Conservation (phyloP, 2,797 vertebrate species). For the Lutjanus campechanus region DNA sequence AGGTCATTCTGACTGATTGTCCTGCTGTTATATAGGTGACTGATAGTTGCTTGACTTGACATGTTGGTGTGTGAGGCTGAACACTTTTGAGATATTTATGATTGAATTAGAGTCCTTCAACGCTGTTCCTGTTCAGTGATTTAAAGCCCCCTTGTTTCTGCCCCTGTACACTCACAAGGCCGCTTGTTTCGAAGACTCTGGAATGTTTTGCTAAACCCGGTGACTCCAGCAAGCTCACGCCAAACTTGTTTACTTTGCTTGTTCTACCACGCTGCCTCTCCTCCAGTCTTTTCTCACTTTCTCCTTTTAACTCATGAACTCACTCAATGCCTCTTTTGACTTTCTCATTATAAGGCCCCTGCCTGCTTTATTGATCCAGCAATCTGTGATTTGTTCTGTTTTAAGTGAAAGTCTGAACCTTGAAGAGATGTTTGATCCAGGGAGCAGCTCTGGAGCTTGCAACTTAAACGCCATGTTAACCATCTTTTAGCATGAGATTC, state of each 20-base stretch:
- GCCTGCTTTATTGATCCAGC: slow-evolving; percentile 41
- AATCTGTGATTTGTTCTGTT: slow-evolving; percentile 20
- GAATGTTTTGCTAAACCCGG: slow-evolving; percentile 89
- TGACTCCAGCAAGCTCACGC: slow-evolving; percentile 81
- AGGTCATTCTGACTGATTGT: slow-evolving; percentile 32
- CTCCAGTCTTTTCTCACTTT: slow-evolving; percentile 73
- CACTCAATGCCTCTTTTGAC: slow-evolving; percentile 48
- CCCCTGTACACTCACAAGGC: slow-evolving; percentile 78
- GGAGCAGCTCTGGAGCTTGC: neutral
- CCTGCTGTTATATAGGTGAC: slow-evolving; percentile 31
- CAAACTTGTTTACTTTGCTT: slow-evolving; percentile 84
- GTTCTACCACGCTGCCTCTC: slow-evolving; percentile 65
- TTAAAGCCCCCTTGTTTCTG: slow-evolving; percentile 81
- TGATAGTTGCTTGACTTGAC: slow-evolving; percentile 37
- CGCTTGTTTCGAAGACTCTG: slow-evolving; percentile 80
- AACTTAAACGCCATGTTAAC: neutral
- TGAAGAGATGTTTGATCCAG: slow-evolving; percentile 10
- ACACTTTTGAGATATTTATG: slow-evolving; percentile 72
- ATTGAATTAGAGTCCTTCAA: slow-evolving; percentile 75
- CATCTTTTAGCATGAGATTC: neutral
- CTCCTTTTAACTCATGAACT: slow-evolving; percentile 59
- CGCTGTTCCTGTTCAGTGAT: slow-evolving; percentile 77
- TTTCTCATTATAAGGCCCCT: slow-evolving; percentile 24
- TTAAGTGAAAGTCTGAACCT: neutral
- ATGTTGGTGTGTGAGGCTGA: slow-evolving; percentile 47